Evolutionary conservation across 2,113 vertebrate genomes (phyloP), one percentile per base, ranked within the genome.

Genomic region (Falco punctatus): DNA sequence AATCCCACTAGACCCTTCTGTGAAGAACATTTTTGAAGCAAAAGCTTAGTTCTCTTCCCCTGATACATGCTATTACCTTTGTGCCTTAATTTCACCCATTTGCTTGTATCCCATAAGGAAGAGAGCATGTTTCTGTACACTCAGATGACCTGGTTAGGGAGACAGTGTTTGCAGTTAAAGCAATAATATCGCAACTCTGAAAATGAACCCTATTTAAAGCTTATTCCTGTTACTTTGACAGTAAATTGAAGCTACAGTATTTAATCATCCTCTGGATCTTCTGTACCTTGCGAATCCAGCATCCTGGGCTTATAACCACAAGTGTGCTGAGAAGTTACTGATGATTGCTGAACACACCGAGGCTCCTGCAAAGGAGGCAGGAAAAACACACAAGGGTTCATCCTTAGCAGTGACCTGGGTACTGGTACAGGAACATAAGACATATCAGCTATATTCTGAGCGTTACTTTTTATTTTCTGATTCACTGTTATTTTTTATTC

Each of bases 1-100:
- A 96, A 95, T 94, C 93, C 88, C 90, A 64, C 90, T 74, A 94
- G 95, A 86, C 42, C 11, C 15, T 88, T 96, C 88, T 96, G 62
- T 92, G 90, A 93, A 93, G 64, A 80, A 67, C 22, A 42, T 88
- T 96, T 97, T 86, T 95, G 95, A 97, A 97, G 92, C 46, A 88
- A 77, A 95, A 94, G 74, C 94, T 96, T 86, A 96, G 92, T 92
- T 96, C 95, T 95, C 32, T 90, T 90, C 59, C 51, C 94, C 90
- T 92, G 90, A 90, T 93, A 79, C 81, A 79, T 42, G 59, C 58
- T 95, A 73, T 90, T 91, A 94, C 91, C 84, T 93, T 86, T 81
- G 55, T 2, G 6, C 67, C 90, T 97, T 96, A 96, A 96, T 96
- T 96, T 97, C 92, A 88, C 81, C 79, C 88, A 86, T 79, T 96